Base-by-base conservation (phyloP, 2,113 vertebrate species). In the Pan paniscus region DNA sequence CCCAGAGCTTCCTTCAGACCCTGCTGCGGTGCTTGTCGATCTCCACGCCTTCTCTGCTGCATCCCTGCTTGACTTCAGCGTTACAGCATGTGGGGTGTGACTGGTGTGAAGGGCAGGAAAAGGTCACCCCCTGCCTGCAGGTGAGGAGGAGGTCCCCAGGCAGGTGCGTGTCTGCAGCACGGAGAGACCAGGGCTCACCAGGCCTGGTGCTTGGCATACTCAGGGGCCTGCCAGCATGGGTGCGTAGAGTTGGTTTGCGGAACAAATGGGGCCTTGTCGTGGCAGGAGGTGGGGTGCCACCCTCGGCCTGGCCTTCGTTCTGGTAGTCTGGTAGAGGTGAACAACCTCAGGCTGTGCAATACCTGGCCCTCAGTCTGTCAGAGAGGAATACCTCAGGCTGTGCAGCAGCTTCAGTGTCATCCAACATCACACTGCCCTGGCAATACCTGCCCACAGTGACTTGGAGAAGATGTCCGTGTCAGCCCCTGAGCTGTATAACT, bases 171-270 rank as follows among this genome's bases (percentile, higher is more conserved):
- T n/a, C 30, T 2, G 1, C 18, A 25, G 48, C 40, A 18, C 13
- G 13, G 40, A 50, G 1, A 52, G 32, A 22, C 76, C 50, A 8
- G 59, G 1, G 23, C 57, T 59, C 59, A 32, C 85, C n/a, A 11
- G 40, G 84, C 64, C 43, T 8, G 35, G 48, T 16, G 9, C 59
- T 10, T 10, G 11, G 48, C n/a, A 13, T n/a, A 38, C 0, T 61
- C 8, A 59, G 57, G 59, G 59, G 1, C 10, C 59, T 61, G 13
- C 6, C 16, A 8, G n/a, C 27, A 43, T 0, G 5, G 38, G n/a
- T 16, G 3, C 55, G 17, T 3, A 3, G 48, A 35, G 16, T 12
- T 5, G 0, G 52, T 27, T 2, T 27, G 18, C 5, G 6, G 32
- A 35, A n/a, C 78, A 72, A 48, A 5, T 16, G 61, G 13, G 64